These are phyloP conservation scores for Diachrysia chrysitis DNA, from an alignment of 2,888 invertebrate species.

Conservation along the genomic window DNA sequence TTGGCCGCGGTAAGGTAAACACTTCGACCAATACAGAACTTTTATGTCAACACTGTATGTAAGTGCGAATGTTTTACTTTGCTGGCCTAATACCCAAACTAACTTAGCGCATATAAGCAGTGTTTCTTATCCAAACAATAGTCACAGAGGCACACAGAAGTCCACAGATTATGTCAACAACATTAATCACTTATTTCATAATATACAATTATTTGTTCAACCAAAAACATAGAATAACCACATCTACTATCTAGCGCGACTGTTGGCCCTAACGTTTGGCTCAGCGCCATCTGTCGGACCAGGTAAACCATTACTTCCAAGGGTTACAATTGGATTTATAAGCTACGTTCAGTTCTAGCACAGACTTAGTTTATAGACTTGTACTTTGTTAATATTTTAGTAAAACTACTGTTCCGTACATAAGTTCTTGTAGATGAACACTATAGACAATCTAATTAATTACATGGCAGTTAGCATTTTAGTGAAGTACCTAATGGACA, in stretches of 20 bases:
- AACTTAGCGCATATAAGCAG: no score
- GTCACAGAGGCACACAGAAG: no score
- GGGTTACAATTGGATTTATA: conserved; percentile 16
- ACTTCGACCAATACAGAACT: background rate
- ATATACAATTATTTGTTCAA: conserved; percentile 11
- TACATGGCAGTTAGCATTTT: no score
- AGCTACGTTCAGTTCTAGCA: conserved; percentile 25
- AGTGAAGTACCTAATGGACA: no score
- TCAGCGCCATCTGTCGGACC: conserved; percentile 41
- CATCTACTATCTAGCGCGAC: background rate
- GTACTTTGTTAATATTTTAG: no score
- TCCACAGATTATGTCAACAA: conserved; percentile 16
- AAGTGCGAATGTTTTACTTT: no score
- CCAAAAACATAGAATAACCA: conserved; percentile 10
- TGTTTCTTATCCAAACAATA: no score
- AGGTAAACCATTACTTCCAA: conserved; percentile 21
- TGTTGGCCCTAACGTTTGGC: background rate
- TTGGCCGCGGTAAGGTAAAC: no score
- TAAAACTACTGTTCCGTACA: no score
- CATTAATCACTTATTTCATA: conserved; percentile 5
- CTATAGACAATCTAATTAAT: background rate
- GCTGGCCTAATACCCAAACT: no score
- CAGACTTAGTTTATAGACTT: conserved; percentile 9
- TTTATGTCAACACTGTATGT: background rate
- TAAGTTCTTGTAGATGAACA: background rate